phyloP scores from a whole-genome alignment of 2,888 invertebrate genomes.

The Rhamphomyia laevipes region DNA sequence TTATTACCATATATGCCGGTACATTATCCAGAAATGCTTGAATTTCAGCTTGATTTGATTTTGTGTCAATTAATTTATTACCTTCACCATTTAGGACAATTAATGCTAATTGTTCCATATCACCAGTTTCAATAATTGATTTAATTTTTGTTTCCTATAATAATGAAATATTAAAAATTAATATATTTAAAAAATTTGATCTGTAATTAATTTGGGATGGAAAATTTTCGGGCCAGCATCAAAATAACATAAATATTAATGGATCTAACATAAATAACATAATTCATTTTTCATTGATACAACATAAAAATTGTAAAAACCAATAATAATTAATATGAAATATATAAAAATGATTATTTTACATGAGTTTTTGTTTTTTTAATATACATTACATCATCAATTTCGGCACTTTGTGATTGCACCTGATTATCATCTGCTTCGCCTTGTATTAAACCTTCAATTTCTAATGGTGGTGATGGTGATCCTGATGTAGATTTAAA shows the following conservation, averaged over 20 bases:
- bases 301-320: too few relatives aligned
- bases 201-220: too few relatives aligned
- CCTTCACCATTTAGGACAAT: slow-evolving; percentile 85
- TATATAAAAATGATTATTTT: too few relatives aligned
- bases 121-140: slow-evolving; percentile 56
- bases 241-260: too few relatives aligned
- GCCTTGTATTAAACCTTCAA: slow-evolving; percentile 34
- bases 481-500: slow-evolving; percentile 21
- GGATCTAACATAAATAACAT: too few relatives aligned
- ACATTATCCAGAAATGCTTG: slow-evolving; percentile 81
- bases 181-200: too few relatives aligned
- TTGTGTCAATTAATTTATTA: slow-evolving; percentile 55
- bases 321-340: too few relatives aligned
- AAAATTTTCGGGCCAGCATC: too few relatives aligned
- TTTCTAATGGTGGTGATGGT: slow-evolving; percentile 33
- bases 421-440: slow-evolving; percentile 38
- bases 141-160: slow-evolving; percentile 54
- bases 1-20: slow-evolving; percentile 69
- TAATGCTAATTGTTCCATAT: slow-evolving; percentile 82
- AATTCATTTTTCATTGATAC: too few relatives aligned
- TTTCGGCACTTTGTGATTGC: slow-evolving; percentile 37
- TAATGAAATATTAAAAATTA: too few relatives aligned
- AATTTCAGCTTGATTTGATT: slow-evolving; percentile 62
- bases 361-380: background rate
- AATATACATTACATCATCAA: slow-evolving; percentile 28